These are phyloP conservation scores for Hylyphantes graminicola DNA, from an alignment of 1,140 invertebrate genomes.

Conservation along the genomic window DNA sequence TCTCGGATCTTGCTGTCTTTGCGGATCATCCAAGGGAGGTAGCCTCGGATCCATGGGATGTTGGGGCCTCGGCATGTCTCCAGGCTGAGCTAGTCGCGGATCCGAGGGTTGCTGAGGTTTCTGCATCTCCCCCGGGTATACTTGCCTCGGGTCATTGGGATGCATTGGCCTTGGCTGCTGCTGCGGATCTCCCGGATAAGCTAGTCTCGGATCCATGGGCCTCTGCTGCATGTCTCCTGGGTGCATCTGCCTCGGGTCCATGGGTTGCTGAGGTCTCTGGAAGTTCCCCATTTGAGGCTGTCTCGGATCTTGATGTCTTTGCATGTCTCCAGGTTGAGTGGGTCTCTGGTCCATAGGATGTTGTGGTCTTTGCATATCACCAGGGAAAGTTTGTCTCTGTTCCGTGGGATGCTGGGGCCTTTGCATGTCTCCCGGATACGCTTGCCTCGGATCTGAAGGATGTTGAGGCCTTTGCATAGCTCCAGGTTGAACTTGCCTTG, in stretches of 20 bases:
- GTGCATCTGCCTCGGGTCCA: not conserved
- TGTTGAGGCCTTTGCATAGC: conserved; percentile 23
- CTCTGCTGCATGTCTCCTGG: conserved; percentile 10
- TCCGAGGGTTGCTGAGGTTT: conserved; percentile 24
- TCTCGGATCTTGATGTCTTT: not conserved
- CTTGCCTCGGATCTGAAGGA: conserved; percentile 1
- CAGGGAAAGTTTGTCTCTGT: not conserved
- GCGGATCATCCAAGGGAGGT: conserved; percentile 26
- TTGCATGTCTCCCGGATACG: conserved; percentile 1
- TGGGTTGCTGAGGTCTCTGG: not conserved
- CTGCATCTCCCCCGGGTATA: conserved; percentile 12
- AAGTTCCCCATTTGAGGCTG: not conserved
- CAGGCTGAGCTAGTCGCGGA: not conserved
- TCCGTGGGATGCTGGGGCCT: not conserved
- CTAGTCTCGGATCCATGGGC: not conserved
- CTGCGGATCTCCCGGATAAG: not conserved
- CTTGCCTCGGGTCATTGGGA: not conserved
- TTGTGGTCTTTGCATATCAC: not conserved
- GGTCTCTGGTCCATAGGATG: not conserved
- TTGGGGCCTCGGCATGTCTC: conserved; percentile 21
- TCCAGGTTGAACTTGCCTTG: not conserved
- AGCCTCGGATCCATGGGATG: conserved; percentile 23
- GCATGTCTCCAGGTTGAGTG: not conserved
- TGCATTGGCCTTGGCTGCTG: conserved; percentile 10
- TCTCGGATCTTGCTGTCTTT: conserved; percentile 23